Percentiles rank a stretch among this genome's conserved stretches.
These are phyloP conservation scores for Myotis daubentonii DNA, from an alignment of 2,797 vertebrate genomes.

Conservation along the genomic window DNA sequence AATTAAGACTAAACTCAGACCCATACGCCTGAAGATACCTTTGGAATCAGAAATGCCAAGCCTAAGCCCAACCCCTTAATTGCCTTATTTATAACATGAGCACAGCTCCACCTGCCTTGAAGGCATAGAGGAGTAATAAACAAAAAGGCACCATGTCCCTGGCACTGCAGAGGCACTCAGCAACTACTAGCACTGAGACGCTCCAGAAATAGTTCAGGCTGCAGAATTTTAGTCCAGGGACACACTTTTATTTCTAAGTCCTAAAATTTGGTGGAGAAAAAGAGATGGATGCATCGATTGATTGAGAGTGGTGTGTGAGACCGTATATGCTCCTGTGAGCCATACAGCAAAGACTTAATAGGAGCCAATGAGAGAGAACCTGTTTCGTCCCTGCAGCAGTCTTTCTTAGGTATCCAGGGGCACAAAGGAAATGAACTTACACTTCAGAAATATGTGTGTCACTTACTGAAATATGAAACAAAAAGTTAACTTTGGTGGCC, in stretches of 20 bases:
- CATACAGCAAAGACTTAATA: slow-evolving; percentile 42
- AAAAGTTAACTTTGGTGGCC: neutral
- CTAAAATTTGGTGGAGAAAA: neutral
- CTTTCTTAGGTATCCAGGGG: neutral
- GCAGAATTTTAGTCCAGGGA: neutral
- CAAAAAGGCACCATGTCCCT: neutral
- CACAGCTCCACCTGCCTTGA: neutral
- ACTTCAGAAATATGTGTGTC: neutral
- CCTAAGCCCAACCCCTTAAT: neutral
- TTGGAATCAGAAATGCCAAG: neutral
- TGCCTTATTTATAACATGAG: neutral
- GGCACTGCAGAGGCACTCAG: neutral
- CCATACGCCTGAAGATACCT: neutral
- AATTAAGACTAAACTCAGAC: neutral
- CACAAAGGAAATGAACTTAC: slow-evolving; percentile 23
- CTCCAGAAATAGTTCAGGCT: neutral
- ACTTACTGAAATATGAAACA: neutral
- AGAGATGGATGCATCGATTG: neutral
- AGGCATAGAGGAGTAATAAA: neutral
- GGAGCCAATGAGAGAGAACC: neutral
- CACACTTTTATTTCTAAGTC: slow-evolving; percentile 16
- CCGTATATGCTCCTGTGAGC: neutral
- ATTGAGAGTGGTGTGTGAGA: neutral
- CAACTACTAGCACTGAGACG: neutral
- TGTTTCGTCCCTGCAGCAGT: neutral